These are phyloP conservation scores for Mystacornis crossleyi DNA, from an alignment of 2,113 vertebrate species.

Conservation along the genomic window DNA sequence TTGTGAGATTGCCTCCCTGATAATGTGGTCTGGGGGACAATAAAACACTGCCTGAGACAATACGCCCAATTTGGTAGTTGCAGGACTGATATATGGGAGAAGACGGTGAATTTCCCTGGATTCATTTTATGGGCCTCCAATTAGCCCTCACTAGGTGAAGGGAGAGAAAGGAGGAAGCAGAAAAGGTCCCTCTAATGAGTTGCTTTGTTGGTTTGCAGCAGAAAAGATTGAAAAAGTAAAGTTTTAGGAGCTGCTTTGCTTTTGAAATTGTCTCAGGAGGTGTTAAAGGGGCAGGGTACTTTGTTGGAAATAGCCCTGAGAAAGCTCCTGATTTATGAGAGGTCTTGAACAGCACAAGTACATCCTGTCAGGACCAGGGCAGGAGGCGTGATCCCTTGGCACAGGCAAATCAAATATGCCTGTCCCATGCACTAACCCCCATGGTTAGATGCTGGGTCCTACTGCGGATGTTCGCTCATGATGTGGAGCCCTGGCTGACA, in stretches of 20 bases:
- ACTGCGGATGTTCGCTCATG: rapidly evolving
- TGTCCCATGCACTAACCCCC: neutral
- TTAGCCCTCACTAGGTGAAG: neutral
- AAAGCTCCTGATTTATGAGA: neutral
- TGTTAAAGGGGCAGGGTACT: neutral
- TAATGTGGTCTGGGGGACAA: neutral
- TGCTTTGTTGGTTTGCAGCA: neutral
- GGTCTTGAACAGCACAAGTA: neutral
- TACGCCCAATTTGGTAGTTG: neutral
- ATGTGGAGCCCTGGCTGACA: neutral
- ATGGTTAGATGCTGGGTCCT: neutral
- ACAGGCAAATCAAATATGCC: neutral
- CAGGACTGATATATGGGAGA: neutral
- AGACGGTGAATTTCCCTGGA: neutral
- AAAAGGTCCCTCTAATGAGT: neutral
- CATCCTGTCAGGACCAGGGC: neutral
- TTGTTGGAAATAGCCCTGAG: neutral
- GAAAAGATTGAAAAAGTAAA: neutral
- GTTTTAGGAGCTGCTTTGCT: neutral
- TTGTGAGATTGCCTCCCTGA: neutral
- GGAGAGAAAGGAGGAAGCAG: neutral
- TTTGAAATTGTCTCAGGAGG: neutral
- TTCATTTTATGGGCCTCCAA: neutral
- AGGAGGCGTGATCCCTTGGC: neutral
- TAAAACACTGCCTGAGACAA: conserved; percentile 2